Conservation (phyloP, 1,140 invertebrate species). For the Hormaphis cornu region DNA sequence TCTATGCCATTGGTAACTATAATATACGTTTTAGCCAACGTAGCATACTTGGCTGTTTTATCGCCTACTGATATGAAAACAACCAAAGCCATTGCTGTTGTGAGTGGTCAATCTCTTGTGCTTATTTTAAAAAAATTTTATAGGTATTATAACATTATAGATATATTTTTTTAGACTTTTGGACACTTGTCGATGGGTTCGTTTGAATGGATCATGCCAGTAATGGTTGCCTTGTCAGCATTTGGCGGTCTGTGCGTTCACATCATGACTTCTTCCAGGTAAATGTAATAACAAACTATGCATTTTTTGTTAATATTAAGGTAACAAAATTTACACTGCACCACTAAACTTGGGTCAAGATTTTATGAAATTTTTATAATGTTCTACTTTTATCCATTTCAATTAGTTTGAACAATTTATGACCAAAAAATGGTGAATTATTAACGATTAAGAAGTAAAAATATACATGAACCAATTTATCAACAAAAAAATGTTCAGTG, state of each 20-base stretch:
- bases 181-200: slow-evolving; percentile 78
- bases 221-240: slow-evolving; percentile 75
- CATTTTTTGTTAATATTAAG: not conserved
- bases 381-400: too few relatives aligned
- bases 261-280: slow-evolving; percentile 72
- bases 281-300: not conserved
- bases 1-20: slow-evolving; percentile 82
- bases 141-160: not conserved
- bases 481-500: too few relatives aligned
- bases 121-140: slow-evolving; percentile 11
- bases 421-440: too few relatives aligned
- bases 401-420: too few relatives aligned
- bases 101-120: slow-evolving; percentile 46
- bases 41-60: slow-evolving; percentile 87
- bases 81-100: slow-evolving; percentile 89
- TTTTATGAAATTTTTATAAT: too few relatives aligned
- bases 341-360: too few relatives aligned
- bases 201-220: slow-evolving; percentile 68
- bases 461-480: too few relatives aligned
- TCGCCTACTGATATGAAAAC: slow-evolving; percentile 68
- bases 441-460: too few relatives aligned
- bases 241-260: slow-evolving; percentile 79
- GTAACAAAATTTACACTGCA: too few relatives aligned
- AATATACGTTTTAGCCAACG: slow-evolving; percentile 86
- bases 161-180: slow-evolving; percentile 37